These are phyloP conservation scores for Hyperoodon ampullatus DNA, from an alignment of 2,113 vertebrate genomes.

Conservation along the genomic window DNA sequence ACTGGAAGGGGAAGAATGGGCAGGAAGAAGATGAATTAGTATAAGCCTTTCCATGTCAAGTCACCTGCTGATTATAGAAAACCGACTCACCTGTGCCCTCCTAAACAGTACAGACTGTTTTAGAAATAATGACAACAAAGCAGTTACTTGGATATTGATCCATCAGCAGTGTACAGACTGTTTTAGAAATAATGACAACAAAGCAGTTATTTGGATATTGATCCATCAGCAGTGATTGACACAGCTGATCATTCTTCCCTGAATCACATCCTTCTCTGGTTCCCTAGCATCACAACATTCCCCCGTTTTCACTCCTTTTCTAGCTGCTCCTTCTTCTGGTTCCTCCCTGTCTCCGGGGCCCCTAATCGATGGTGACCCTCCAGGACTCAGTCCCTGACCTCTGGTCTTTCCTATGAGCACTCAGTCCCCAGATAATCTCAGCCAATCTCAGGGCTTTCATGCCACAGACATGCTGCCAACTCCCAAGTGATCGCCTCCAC, in stretches of 20 bases:
- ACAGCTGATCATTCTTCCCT: accelerated
- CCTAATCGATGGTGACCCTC: background rate
- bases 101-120: background rate
- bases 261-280: background rate
- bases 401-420: background rate
- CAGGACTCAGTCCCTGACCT: background rate
- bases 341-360: background rate
- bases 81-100: background rate
- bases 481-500: background rate
- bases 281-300: background rate
- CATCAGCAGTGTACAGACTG: background rate
- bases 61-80: background rate
- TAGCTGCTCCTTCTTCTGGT: background rate
- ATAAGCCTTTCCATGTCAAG: background rate
- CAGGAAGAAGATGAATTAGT: background rate
- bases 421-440: background rate
- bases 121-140: no score
- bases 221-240: background rate
- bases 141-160: no score
- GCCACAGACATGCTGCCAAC: background rate
- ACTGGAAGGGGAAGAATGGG: background rate
- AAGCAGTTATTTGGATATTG: background rate
- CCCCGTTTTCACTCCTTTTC: background rate
- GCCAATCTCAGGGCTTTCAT: background rate
- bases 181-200: background rate